These are phyloP conservation scores for Cynoglossus semilaevis DNA, from an alignment of 2,113 vertebrate species.

Conservation along the genomic window DNA sequence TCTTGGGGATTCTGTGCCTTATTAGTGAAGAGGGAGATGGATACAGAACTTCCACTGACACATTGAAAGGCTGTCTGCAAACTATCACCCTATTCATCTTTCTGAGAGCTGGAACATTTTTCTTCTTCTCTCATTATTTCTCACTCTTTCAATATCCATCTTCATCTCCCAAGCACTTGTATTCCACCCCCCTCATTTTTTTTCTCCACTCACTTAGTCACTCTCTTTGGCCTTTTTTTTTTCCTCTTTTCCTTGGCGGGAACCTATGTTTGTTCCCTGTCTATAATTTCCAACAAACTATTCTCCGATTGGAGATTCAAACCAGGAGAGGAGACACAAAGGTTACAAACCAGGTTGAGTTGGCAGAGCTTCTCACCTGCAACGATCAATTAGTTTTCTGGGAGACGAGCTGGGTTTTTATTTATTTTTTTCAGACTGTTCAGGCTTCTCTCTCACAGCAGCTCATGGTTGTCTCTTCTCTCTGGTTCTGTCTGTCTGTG, in stretches of 20 bases:
- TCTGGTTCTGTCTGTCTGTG: constrained; percentile 35
- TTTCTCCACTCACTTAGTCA: constrained; percentile 37
- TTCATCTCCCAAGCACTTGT: constrained; percentile 57
- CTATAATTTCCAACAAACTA: constrained; percentile 65
- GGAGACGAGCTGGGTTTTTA: constrained; percentile 19
- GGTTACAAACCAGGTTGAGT: constrained; percentile 64
- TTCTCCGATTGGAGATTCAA: constrained; percentile 55
- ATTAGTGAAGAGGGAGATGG: constrained; percentile 65
- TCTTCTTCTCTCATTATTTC: constrained; percentile 67
- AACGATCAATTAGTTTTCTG: constrained; percentile 64
- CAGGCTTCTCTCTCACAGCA: constrained; percentile 35
- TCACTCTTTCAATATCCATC: constrained; percentile 51
- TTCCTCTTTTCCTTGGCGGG: constrained; percentile 41
- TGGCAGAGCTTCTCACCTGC: constrained; percentile 64
- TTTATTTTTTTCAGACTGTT: constrained; percentile 49
- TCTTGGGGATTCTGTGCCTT: constrained; percentile 70
- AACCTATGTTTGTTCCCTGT: constrained; percentile 59
- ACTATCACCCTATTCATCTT: constrained; percentile 69
- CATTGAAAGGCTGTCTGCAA: constrained; percentile 63
- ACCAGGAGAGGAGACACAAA: constrained; percentile 66
- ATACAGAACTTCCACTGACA: constrained; percentile 65
- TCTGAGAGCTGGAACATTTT: constrained; percentile 55
- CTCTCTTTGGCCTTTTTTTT: constrained; percentile 44
- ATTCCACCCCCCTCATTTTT: constrained; percentile 21
- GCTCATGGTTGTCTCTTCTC: constrained; percentile 43